Base-by-base conservation (phyloP, 2,888 invertebrate species). In the Eulithis testata region DNA sequence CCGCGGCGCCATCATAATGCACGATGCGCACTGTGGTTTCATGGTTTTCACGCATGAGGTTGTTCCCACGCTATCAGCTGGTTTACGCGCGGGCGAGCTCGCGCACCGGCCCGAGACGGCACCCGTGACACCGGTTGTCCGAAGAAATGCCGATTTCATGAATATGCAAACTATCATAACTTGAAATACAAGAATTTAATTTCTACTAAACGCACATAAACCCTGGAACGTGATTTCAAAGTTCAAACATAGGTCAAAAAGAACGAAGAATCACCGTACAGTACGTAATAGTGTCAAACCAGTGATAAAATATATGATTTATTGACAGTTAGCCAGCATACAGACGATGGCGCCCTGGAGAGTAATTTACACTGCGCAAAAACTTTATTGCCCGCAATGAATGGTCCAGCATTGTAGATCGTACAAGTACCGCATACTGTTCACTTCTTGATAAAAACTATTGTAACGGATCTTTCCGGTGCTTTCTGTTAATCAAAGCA, bases 21-120 rank as follows among this genome's bases (percentile, higher is more conserved):
- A 71, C 71, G 66, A 69, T 69, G 70, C 70, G 58, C 61, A 72
- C 53, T 72, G 73, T 66, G 69, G 72, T 69, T 69, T 58, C 53
- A 69, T 72, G 66, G 66, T 66, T 68, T 82, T 80, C 77, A 82
- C 78, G 79, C 80, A 83, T 82, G 82, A 84, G 83, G 84, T 83
- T 80, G 78, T 90, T 91, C 91, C 88, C 91, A 91, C 91, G 88
- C 81, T 84, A 89, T 90, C 89, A 89, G 88, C 86, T 88, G 86
- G 87, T 85, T 86, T 80, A 89, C 86, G 91, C 87, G 79, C 77
- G 86, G 83, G 82, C 82, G 87, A 85, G 76, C 81, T 74, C 75
- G 80, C 73, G 79, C 83, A 86, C 72, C 85, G 74, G 82, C 78
- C 81, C 80, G 83, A 76, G 74, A 82, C 85, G 73, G 77, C 75